Percentiles rank a stretch among this genome's conserved stretches.
phyloP scores from a whole-genome alignment of 2,797 vertebrate species.

The Cossypha niveicapilla region DNA sequence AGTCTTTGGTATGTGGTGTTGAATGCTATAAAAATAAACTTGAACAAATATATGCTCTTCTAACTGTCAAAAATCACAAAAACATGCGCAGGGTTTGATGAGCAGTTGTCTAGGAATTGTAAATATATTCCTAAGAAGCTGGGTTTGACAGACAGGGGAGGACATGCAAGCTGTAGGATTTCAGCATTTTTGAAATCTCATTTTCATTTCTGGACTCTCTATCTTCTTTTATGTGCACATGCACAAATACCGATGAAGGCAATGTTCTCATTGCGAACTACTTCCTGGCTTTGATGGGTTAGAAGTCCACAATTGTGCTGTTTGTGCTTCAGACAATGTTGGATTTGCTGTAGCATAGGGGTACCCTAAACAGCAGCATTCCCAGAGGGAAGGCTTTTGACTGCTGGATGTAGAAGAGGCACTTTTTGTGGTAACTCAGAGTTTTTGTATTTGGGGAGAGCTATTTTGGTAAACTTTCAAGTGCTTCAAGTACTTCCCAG shows the following conservation, averaged over 20 bases:
- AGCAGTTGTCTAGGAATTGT: conserved; percentile 57
- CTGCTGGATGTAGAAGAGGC: neutral
- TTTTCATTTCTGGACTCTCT: conserved; percentile 60
- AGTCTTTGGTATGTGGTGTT: neutral
- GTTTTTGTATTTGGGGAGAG: neutral
- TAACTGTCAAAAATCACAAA: conserved; percentile 61
- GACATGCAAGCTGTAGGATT: conserved; percentile 50
- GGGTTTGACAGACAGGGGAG: conserved; percentile 53
- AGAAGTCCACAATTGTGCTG: neutral
- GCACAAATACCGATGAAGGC: neutral
- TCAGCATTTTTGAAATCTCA: conserved; percentile 43
- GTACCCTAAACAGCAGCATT: neutral
- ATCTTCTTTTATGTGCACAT: neutral
- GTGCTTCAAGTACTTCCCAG: neutral
- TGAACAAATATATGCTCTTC: conserved; percentile 53
- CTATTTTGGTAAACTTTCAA: neutral
- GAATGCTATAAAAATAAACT: conserved; percentile 55
- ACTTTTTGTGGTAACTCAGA: neutral
- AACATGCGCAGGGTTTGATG: conserved; percentile 16
- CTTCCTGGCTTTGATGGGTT: neutral
- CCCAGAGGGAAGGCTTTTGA: neutral
- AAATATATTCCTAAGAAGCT: conserved; percentile 45
- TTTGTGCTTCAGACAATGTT: neutral
- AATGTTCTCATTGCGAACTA: neutral
- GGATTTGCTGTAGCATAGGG: neutral